Evolutionary conservation across 2,797 vertebrate genomes (phyloP).

Genomic region (Darevskia mixta): DNA sequence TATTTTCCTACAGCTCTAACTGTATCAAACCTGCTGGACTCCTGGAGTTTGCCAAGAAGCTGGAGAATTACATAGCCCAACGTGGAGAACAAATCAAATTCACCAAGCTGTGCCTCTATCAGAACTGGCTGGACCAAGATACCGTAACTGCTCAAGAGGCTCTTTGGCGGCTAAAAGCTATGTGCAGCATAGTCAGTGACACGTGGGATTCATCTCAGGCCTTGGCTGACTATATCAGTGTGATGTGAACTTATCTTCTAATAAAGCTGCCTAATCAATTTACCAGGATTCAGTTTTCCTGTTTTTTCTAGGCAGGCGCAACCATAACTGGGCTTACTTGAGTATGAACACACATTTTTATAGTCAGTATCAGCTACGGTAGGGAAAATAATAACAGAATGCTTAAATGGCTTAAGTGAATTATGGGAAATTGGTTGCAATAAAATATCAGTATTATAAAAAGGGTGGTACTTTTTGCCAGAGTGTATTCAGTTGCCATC

Average conservation of each 20-base stretch:
- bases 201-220: slow-evolving; percentile 87
- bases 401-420: neutral
- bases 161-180: slow-evolving; percentile 76
- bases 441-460: neutral
- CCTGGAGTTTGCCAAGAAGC: slow-evolving; percentile 84
- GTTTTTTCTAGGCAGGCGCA: neutral
- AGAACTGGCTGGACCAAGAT: slow-evolving; percentile 90
- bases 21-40: slow-evolving; percentile 91
- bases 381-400: neutral
- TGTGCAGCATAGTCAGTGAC: slow-evolving; percentile 82
- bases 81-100: slow-evolving; percentile 73
- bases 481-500: neutral
- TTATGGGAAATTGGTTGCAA: neutral
- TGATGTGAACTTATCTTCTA: slow-evolving; percentile 79
- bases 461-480: neutral
- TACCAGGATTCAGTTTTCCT: neutral
- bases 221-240: slow-evolving; percentile 88
- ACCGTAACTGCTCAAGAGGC: slow-evolving; percentile 82
- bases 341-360: neutral
- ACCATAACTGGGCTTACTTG: neutral
- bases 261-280: slow-evolving; percentile 12
- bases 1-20: slow-evolving; percentile 85
- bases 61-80: slow-evolving; percentile 76
- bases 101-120: slow-evolving; percentile 85
- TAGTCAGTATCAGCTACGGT: neutral